A percentile compares a stretch with the other conserved stretches of the same genome.
These are phyloP conservation scores for Neoseiulus cucumeris DNA, from an alignment of 1,140 invertebrate genomes.

Conservation along the genomic window DNA sequence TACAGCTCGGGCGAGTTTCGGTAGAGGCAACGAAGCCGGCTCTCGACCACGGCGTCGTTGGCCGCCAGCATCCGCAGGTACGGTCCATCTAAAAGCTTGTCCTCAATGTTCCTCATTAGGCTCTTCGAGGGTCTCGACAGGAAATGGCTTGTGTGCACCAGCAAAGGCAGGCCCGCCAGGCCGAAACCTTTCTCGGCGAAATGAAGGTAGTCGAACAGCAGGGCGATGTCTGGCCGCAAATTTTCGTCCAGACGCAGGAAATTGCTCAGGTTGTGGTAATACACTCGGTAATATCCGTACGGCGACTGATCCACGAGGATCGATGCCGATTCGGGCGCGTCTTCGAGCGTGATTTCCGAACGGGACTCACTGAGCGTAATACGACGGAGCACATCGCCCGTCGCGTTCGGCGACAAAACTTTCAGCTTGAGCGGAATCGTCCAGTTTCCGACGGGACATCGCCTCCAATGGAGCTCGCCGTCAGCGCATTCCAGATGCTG, in stretches of 20 bases:
- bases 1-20: not conserved
- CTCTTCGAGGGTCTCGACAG: not conserved
- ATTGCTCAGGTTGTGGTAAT: slow-evolving; percentile 7
- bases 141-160: not conserved
- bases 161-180: not conserved
- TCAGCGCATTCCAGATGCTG: not conserved
- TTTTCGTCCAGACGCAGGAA: not conserved
- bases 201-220: slow-evolving; percentile 7
- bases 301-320: not conserved
- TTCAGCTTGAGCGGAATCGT: not conserved
- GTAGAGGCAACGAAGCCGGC: not conserved
- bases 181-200: not conserved
- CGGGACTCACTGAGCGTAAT: not conserved
- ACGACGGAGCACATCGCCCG: not conserved
- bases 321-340: not conserved
- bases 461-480: not conserved
- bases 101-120: not conserved
- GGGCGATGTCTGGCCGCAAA: not conserved
- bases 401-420: not conserved
- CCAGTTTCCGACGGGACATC: not conserved
- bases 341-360: not conserved
- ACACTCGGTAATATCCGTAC: not conserved
- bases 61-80: not conserved
- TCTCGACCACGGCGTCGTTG: slow-evolving; percentile 1
- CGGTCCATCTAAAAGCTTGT: slow-evolving; percentile 1